phyloP scores from a whole-genome alignment of 2,888 invertebrate species.

The Uloborus plumipes region DNA sequence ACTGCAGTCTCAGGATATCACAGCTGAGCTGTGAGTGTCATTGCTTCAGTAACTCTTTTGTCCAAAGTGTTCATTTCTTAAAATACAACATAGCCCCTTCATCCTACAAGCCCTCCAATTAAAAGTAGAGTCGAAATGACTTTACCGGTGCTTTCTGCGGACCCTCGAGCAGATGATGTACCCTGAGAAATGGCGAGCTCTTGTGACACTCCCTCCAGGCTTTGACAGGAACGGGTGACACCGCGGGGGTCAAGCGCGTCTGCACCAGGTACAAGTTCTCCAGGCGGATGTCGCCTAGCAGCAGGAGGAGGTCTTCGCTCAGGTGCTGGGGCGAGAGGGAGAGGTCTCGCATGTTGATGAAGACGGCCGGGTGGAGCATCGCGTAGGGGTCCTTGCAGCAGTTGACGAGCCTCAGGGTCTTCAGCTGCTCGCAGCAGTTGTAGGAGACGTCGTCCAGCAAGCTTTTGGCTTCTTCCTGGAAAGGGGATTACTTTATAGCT shows the following conservation, averaged over 20 bases:
- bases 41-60: too few relatives aligned
- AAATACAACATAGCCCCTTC: too few relatives aligned
- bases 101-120: too few relatives aligned
- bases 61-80: too few relatives aligned
- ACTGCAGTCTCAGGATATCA: too few relatives aligned
- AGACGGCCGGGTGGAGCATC: conserved; percentile 82
- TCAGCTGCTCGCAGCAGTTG: conserved; percentile 78
- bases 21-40: too few relatives aligned
- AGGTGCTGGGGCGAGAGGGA: conserved; percentile 71
- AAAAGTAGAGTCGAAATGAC: too few relatives aligned
- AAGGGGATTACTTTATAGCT: too few relatives aligned
- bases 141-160: conserved; percentile 73
- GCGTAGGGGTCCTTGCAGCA: conserved; percentile 80
- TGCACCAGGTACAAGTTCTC: conserved; percentile 81
- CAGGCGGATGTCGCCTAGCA: conserved; percentile 72
- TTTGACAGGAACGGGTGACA: conserved; percentile 69
- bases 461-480: conserved; percentile 77
- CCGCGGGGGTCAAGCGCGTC: conserved; percentile 74
- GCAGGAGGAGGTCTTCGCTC: conserved; percentile 66
- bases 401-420: conserved; percentile 80
- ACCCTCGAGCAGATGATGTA: conserved; percentile 80
- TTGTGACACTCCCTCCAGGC: conserved; percentile 75
- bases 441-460: conserved; percentile 79
- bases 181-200: conserved; percentile 77
- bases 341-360: conserved; percentile 79